Percentiles rank a stretch among this genome's conserved stretches.
phyloP scores from a whole-genome alignment of 2,113 vertebrate species.

The Marmota monax region DNA sequence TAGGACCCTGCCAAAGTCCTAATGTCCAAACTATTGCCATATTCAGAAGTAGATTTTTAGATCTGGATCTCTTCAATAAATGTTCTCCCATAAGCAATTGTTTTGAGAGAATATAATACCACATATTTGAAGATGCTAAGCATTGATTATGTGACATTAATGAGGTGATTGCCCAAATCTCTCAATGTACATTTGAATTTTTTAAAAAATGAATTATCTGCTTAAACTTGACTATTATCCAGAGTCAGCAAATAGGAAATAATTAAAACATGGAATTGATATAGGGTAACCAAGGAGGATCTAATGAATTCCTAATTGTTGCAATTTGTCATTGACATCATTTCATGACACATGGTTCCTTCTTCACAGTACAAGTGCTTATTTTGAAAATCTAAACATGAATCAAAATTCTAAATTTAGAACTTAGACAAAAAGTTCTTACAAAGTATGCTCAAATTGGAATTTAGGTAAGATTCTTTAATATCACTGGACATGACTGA shows the following conservation, averaged over 20 bases:
- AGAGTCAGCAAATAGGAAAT: conserved; percentile 50
- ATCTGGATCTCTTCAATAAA: not conserved
- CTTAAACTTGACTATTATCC: conserved; percentile 7
- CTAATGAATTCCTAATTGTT: not conserved
- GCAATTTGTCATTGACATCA: not conserved
- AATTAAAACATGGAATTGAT: conserved; percentile 35
- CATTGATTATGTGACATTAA: not conserved
- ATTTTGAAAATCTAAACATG: conserved; percentile 30
- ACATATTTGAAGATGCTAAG: not conserved
- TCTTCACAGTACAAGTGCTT: not conserved
- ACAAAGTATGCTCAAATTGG: conserved; percentile 5
- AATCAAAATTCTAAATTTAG: not conserved
- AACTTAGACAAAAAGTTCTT: conserved; percentile 33
- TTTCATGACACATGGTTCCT: not conserved
- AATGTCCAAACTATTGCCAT: not conserved
- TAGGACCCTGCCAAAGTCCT: not conserved
- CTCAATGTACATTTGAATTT: conserved; percentile 14
- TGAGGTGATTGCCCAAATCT: not conserved
- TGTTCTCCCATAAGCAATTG: not conserved
- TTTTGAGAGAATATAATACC: not conserved
- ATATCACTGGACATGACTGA: not conserved
- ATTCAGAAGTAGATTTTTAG: not conserved
- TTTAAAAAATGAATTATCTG: not conserved
- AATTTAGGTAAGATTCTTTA: conserved; percentile 30
- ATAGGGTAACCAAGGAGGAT: not conserved